A percentile compares a stretch with the other conserved stretches of the same genome.
Conservation (phyloP, 2,113 vertebrate species). For the Otolemur garnettii region DNA sequence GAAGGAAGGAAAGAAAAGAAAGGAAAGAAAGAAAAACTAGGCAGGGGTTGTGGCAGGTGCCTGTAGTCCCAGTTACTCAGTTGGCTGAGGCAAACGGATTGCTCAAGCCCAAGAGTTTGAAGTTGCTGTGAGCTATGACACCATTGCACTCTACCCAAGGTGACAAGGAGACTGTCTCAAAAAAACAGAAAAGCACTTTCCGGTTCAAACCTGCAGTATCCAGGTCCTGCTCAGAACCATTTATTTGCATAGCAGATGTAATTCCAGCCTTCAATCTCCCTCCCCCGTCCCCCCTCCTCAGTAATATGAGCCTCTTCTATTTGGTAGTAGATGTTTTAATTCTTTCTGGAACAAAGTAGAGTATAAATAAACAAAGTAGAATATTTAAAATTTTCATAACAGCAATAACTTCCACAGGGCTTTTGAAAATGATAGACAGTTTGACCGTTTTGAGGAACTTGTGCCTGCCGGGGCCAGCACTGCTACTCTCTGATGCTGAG, state of each 20-base stretch:
- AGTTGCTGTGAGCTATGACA: too few relatives aligned
- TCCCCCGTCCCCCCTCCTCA: background rate
- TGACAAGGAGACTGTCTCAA: too few relatives aligned
- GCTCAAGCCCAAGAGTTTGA: too few relatives aligned
- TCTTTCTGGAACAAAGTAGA: conserved; percentile 39
- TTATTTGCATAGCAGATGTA: background rate
- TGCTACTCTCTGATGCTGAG: background rate
- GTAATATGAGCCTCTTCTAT: conserved; percentile 32
- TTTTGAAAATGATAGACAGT: conserved; percentile 6
- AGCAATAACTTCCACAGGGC: background rate
- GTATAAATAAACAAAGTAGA: conserved; percentile 33
- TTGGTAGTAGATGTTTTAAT: conserved; percentile 58
- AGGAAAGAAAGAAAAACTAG: too few relatives aligned
- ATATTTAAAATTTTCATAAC: conserved; percentile 24
- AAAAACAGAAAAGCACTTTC: too few relatives aligned
- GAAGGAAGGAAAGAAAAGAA: too few relatives aligned
- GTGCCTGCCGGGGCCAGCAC: background rate
- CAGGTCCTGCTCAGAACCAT: background rate
- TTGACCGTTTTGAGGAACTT: background rate
- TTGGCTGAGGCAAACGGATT: too few relatives aligned
- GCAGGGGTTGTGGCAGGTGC: too few relatives aligned
- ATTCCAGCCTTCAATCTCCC: background rate
- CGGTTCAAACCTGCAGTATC: background rate
- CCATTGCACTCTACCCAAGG: too few relatives aligned
- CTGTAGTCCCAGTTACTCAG: too few relatives aligned